Evolutionary conservation across 2,797 vertebrate genomes (phyloP).

Genomic region (Poecilia picta): DNA sequence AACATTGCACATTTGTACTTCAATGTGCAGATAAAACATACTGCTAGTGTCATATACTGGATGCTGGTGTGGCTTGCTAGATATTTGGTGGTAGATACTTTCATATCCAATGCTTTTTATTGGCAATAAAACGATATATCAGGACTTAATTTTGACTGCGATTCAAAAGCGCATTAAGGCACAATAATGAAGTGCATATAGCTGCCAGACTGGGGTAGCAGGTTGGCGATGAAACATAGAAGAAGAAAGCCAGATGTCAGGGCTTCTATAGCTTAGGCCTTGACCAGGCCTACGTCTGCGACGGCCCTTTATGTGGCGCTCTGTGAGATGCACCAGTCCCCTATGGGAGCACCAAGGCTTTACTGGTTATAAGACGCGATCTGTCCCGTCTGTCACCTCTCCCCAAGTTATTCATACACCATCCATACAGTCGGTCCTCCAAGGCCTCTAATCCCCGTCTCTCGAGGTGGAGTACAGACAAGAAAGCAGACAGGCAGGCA

Average conservation of each 20-base stretch:
- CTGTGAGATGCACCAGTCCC: slow-evolving; percentile 79
- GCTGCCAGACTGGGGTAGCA: slow-evolving; percentile 81
- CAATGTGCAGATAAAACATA: slow-evolving; percentile 59
- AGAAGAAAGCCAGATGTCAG: slow-evolving; percentile 85
- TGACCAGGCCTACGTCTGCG: slow-evolving; percentile 83
- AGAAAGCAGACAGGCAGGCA: slow-evolving; percentile 73
- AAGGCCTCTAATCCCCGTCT: slow-evolving; percentile 84
- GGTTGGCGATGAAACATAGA: slow-evolving; percentile 80
- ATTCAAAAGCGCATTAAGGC: slow-evolving; percentile 83
- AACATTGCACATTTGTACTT: slow-evolving; percentile 74
- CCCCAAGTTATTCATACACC: slow-evolving; percentile 82
- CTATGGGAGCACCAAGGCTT: slow-evolving; percentile 81
- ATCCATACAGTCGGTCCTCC: slow-evolving; percentile 81
- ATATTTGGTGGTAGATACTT: slow-evolving; percentile 52
- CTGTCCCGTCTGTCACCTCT: slow-evolving; percentile 86
- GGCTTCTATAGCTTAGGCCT: slow-evolving; percentile 85
- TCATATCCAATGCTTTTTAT: slow-evolving; percentile 60
- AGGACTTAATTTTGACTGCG: slow-evolving; percentile 75
- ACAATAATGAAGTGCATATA: slow-evolving; percentile 82
- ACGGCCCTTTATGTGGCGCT: slow-evolving; percentile 80
- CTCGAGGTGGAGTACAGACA: slow-evolving; percentile 77
- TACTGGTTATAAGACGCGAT: slow-evolving; percentile 85
- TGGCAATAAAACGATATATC: slow-evolving; percentile 77
- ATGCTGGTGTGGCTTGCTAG: slow-evolving; percentile 40
- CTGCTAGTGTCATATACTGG: slow-evolving; percentile 48